Evolutionary conservation across 2,113 vertebrate species (phyloP), one percentile per base, ranked within the genome.

Genomic region (Erythrocercus mccallii): DNA sequence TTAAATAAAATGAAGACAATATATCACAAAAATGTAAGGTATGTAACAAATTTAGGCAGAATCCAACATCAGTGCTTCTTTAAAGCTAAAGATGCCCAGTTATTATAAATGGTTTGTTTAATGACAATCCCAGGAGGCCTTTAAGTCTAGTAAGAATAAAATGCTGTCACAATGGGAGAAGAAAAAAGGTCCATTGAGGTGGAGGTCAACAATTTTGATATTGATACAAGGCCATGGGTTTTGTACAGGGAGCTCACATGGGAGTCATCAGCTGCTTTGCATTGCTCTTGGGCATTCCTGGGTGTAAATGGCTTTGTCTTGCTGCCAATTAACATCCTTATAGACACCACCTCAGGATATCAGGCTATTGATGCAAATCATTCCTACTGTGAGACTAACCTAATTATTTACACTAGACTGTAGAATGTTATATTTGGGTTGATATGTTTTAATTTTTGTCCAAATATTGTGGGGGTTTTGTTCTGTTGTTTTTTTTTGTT

Each of bases 301-400:
- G 25, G 68, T 91, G 42, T 47, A 61, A 86, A 93, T 82, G 40
- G 37, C 71, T 96, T 94, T 96, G 82, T 83, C 37, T 86, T 91
- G 53, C 73, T 90, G 66, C 20, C 90, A 96, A 4, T 71, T 72
- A 70, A 81, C 69, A 72, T 70, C 91, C 87, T 77, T 11, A 40
- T 58, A 86, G 93, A 81, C 81, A 95, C 60, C 21, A 77, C 47
- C 56, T 61, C 71, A 48, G 74, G 84, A 74, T 56, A 58, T 21
- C 40, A 90, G 65, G 19, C 53, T 92, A 28, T 37, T 85, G 80
- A 54, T 81, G 76, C 45, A 92, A 80, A 91, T 60, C 25, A n/a
- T 85, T 86, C 48, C 74, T 38, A 47, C 60, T 69, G 48, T 86
- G 71, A 94, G 65, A 61, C 58, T 79, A 93, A 89, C 50, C 28